Percentiles rank a stretch among this genome's conserved stretches.
These are phyloP conservation scores for Adelphocoris suturalis DNA, from an alignment of 2,888 invertebrate genomes.

Conservation along the genomic window DNA sequence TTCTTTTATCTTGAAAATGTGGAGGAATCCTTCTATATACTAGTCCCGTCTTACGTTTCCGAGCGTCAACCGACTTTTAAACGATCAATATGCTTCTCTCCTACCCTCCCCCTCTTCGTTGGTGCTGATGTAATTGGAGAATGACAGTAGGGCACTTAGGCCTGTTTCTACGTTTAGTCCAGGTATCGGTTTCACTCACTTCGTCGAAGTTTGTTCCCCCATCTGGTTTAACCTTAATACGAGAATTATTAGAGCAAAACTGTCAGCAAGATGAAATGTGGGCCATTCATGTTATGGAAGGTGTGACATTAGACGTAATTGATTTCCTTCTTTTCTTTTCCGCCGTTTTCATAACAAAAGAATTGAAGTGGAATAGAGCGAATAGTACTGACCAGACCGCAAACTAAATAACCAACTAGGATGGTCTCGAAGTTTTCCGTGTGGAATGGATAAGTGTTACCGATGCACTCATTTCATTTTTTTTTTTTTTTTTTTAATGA, in stretches of 20 bases:
- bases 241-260: slow-evolving; percentile 5
- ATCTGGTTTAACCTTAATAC: background rate
- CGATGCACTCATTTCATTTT: too few species aligned
- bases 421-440: too few species aligned
- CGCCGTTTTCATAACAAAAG: too few species aligned
- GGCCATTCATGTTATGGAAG: background rate
- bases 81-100: background rate
- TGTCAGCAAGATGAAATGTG: background rate
- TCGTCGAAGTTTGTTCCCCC: background rate
- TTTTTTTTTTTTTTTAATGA: too few species aligned
- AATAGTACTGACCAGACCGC: too few species aligned
- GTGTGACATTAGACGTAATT: background rate
- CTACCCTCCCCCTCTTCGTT: background rate
- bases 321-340: too few species aligned
- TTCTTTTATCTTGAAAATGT: background rate
- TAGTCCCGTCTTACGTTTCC: slow-evolving; percentile 27
- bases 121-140: background rate
- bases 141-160: slow-evolving; percentile 16
- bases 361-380: too few species aligned
- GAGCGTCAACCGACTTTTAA: slow-evolving; percentile 30
- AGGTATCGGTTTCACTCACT: slow-evolving; percentile 25
- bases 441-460: too few species aligned
- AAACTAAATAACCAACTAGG: too few species aligned
- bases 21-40: background rate
- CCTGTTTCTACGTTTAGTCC: slow-evolving; percentile 20